Evolutionary conservation across 2,113 vertebrate species (phyloP).

Genomic region (Tenrec ecaudatus): DNA sequence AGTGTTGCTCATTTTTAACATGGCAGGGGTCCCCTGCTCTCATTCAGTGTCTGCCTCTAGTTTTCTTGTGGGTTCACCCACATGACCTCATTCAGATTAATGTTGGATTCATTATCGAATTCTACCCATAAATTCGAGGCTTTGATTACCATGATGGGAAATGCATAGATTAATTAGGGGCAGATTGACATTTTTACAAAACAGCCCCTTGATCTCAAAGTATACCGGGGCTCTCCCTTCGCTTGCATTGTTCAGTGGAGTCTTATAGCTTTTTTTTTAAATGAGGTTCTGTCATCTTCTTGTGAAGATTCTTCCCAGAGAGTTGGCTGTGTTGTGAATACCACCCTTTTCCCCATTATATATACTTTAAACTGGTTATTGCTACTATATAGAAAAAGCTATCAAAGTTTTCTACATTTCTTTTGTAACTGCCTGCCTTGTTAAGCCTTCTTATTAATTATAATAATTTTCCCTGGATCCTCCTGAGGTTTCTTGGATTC

Average conservation of each 20-base stretch:
- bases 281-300: not conserved
- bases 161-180: not conserved
- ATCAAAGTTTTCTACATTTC: not conserved
- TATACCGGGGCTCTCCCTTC: not conserved
- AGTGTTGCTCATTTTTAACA: conserved; percentile 46
- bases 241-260: not conserved
- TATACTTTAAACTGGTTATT: conserved; percentile 32
- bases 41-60: not conserved
- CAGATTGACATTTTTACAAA: not conserved
- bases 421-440: conserved; percentile 42
- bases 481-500: not conserved
- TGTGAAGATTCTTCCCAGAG: not conserved
- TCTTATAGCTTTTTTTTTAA: not conserved
- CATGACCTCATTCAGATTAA: conserved; percentile 51
- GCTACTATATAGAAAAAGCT: not conserved
- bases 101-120: conserved; percentile 45
- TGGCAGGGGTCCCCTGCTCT: not conserved
- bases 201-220: conserved; percentile 37
- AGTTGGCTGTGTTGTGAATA: conserved; percentile 11
- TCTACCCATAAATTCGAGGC: conserved; percentile 49
- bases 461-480: conserved; percentile 39
- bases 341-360: not conserved
- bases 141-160: conserved; percentile 38
- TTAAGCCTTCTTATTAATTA: conserved; percentile 29
- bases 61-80: conserved; percentile 56